Base-by-base conservation (phyloP, 2,888 invertebrate species). In the Drosophila austrosaltans region DNA sequence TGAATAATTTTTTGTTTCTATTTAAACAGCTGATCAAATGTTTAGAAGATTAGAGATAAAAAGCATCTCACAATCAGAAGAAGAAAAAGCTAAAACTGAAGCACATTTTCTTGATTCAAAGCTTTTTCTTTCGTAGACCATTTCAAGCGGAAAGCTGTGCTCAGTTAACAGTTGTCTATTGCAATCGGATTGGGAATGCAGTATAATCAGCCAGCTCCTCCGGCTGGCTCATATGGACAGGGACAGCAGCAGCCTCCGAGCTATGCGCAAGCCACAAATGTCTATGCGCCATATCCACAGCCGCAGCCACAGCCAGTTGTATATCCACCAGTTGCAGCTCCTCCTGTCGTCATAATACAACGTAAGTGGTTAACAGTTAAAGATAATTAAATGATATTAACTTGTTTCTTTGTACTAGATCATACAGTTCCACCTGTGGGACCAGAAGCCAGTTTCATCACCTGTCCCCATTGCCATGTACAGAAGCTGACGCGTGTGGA, bases 391-490 rank as follows among this genome's bases (percentile, higher is more conserved):
- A 4, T n/a, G 5, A 16, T 28, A 10, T 3, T 22, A 5, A 32
- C 16, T 57, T 16, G 1, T 16, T 22, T 40, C 6, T 40, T 8
- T 6, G 12, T 71, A 30, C 7, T 74, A 91, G 91, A 90, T 60
- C 82, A 81, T 63, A 58, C 82, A 0, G 69, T 78, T 1, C 70
- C 82, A 3, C 82, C 87, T 0, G 82, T 92, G 30, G 91, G 91
- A 28, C 92, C 92, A 0, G 87, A 90, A 54, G 86, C 92, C 8
- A 72, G 78, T 40, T 86, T 77, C 44, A 57, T 92, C 16, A 85
- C 78, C n/a, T 91, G 91, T 63, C 91, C 92, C 2, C 83, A 86
- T 25, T 91, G 92, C 58, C 90, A 91, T 58, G 79, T 89, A 6
- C 86, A 86, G 63, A 91, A 89, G 61, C 30, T 91, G 67, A 90